Evolutionary conservation across 2,113 vertebrate species (phyloP).

Genomic region (Procavia capensis): DNA sequence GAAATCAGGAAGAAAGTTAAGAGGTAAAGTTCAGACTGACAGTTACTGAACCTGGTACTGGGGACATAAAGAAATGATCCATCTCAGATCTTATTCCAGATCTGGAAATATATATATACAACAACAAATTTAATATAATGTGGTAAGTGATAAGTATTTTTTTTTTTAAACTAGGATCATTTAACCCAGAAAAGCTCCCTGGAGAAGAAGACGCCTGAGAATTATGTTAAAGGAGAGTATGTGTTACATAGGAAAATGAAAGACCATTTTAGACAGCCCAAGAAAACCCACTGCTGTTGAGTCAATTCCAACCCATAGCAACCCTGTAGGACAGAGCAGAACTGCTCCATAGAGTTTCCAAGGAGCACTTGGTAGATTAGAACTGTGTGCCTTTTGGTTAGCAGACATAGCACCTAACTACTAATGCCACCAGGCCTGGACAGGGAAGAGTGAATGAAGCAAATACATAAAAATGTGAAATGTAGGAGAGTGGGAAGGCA

Average conservation of each 20-base stretch:
- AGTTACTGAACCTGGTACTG: neutral
- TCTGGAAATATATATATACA: neutral
- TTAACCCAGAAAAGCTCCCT: neutral
- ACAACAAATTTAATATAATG: neutral
- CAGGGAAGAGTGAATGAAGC: neutral
- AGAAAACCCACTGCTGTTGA: too few species aligned
- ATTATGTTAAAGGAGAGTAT: neutral
- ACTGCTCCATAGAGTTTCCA: too few species aligned
- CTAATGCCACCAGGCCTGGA: too few species aligned
- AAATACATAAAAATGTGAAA: conserved; percentile 27
- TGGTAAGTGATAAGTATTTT: neutral
- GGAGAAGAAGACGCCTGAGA: neutral
- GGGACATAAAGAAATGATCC: neutral
- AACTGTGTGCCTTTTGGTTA: too few species aligned
- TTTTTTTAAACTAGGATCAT: too few species aligned
- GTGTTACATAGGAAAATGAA: neutral
- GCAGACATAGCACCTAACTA: too few species aligned
- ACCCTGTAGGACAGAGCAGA: too few species aligned
- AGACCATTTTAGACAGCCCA: neutral
- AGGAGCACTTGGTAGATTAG: too few species aligned
- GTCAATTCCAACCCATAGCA: too few species aligned
- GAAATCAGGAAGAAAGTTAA: neutral
- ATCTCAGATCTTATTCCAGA: neutral
- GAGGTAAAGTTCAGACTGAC: neutral
- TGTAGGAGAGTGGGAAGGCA: neutral